These are phyloP conservation scores for Melanogrammus aeglefinus DNA, from an alignment of 2,797 vertebrate species.

Conservation along the genomic window DNA sequence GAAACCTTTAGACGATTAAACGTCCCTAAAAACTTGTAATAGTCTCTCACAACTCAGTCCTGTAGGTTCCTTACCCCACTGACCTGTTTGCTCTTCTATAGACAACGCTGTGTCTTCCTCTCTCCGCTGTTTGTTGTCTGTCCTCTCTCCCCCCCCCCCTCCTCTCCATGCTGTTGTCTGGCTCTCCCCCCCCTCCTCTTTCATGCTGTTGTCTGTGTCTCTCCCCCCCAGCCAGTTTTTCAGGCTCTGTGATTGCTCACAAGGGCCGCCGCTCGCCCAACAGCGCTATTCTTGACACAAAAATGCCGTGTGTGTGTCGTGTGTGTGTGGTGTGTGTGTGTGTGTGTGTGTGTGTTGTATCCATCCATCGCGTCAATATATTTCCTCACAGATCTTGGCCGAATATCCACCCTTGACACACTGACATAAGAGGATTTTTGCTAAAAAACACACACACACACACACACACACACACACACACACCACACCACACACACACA, in stretches of 20 bases:
- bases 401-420: too few relatives aligned
- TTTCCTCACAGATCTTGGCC: too few relatives aligned
- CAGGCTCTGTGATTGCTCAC: slow-evolving; percentile 53
- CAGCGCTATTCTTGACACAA: slow-evolving; percentile 33
- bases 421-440: too few relatives aligned
- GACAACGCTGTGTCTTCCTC: neutral
- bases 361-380: slow-evolving; percentile 24
- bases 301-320: slow-evolving; percentile 4
- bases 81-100: too few relatives aligned
- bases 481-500: too few relatives aligned
- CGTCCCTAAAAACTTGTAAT: slow-evolving; percentile 3
- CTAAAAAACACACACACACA: too few relatives aligned
- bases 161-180: too few relatives aligned
- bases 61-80: neutral
- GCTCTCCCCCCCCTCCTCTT: neutral
- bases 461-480: too few relatives aligned
- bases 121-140: neutral
- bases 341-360: neutral
- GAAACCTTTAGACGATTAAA: slow-evolving; percentile 5
- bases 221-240: slow-evolving; percentile 63
- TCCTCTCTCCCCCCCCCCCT: neutral
- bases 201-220: slow-evolving; percentile 5
- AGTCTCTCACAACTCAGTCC: slow-evolving; percentile 7
- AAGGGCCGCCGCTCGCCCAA: slow-evolving; percentile 60
- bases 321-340: too few relatives aligned